A percentile compares a stretch with the other conserved stretches of the same genome.
Evolutionary conservation across 2,797 vertebrate genomes (phyloP).

Genomic region (Dendrocincla fuliginosa): DNA sequence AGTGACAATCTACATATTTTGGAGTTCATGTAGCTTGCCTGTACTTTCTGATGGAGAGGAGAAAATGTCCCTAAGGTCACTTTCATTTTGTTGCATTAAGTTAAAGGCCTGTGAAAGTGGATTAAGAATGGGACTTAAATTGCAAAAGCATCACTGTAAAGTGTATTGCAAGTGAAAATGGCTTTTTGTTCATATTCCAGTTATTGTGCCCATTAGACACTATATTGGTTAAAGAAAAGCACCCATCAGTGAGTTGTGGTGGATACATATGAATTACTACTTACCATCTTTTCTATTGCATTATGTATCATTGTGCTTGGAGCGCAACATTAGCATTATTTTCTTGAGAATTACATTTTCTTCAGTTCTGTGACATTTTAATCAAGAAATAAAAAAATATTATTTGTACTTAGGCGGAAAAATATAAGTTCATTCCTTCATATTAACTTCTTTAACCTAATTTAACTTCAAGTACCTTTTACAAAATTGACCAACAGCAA

Average conservation of each 20-base stretch:
- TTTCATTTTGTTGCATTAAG: conserved; percentile 30
- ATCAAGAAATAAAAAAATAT: not conserved
- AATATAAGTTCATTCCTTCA: not conserved
- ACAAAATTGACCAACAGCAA: not conserved
- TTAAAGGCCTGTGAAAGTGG: conserved; percentile 30
- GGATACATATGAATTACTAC: not conserved
- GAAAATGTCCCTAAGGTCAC: conserved; percentile 20
- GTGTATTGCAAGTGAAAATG: conserved; percentile 20
- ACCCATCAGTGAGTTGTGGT: not conserved
- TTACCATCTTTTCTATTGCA: not conserved
- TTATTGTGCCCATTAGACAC: conserved; percentile 5
- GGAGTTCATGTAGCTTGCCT: not conserved
- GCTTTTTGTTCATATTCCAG: conserved; percentile 7
- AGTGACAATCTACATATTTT: not conserved
- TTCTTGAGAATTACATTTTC: not conserved
- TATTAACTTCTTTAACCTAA: not conserved
- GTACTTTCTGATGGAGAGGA: not conserved
- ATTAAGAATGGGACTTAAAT: conserved; percentile 24
- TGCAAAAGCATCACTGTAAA: not conserved
- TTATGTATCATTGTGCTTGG: not conserved
- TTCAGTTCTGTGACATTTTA: not conserved
- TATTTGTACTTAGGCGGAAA: not conserved
- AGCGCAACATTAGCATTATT: not conserved
- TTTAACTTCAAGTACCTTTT: not conserved
- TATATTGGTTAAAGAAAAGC: not conserved